These are phyloP conservation scores for Ploceus nigricollis DNA, from an alignment of 2,113 vertebrate species.

Conservation along the genomic window DNA sequence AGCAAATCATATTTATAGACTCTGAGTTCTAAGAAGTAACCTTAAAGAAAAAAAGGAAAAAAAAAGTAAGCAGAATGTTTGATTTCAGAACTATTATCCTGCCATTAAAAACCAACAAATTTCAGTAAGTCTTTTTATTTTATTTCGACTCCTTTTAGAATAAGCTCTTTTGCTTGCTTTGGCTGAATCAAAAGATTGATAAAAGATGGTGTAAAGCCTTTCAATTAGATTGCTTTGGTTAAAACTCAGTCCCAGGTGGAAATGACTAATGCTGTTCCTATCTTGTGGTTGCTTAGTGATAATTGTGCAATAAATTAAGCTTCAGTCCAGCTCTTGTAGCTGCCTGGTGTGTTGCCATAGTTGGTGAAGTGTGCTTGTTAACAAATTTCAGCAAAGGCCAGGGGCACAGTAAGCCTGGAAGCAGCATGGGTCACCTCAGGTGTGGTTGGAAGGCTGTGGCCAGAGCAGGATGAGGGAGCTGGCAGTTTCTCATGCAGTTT, in stretches of 20 bases:
- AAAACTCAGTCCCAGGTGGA: slow-evolving; percentile 7
- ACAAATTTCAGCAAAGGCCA: neutral
- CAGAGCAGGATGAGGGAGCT: neutral
- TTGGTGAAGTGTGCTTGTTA: neutral
- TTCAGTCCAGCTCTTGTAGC: neutral
- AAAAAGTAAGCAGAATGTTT: neutral
- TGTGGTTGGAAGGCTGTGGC: neutral
- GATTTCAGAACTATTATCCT: neutral
- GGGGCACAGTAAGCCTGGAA: neutral
- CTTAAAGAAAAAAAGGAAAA: neutral
- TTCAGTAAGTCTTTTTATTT: neutral
- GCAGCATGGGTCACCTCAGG: neutral
- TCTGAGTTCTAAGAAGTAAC: neutral
- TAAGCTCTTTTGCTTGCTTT: neutral
- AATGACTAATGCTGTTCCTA: neutral
- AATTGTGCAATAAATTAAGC: neutral
- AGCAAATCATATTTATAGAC: neutral
- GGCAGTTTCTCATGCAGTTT: neutral
- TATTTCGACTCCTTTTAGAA: neutral
- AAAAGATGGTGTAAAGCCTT: slow-evolving; percentile 1
- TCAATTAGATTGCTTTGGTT: slow-evolving; percentile 18
- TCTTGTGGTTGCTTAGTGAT: slow-evolving; percentile 28
- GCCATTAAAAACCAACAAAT: neutral
- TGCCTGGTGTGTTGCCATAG: neutral
- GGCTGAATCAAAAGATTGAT: slow-evolving; percentile 1